Conservation (phyloP, 2,797 vertebrate genomes). For the Cossypha dichroa region DNA sequence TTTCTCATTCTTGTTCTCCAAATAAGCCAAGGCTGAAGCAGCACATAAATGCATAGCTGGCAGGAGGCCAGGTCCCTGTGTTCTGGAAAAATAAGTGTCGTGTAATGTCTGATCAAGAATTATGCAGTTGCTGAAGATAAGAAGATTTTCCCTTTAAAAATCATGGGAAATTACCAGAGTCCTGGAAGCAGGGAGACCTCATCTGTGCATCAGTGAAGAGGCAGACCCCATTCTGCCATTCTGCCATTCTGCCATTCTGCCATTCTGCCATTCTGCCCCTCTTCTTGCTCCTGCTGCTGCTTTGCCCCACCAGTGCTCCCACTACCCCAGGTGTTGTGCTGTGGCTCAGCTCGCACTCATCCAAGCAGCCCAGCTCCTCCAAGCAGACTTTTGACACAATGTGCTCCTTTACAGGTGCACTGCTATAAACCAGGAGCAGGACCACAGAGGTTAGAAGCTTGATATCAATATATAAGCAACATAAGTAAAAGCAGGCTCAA, state of each 20-base stretch:
- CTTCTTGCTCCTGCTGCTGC: not conserved
- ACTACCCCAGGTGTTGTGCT: fast-evolving
- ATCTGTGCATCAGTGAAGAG: not conserved
- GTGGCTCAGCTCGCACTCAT: not conserved
- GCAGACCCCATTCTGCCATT: not conserved
- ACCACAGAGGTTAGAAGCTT: not conserved
- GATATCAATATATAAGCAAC: not conserved
- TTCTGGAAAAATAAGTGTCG: slow-evolving; percentile 2
- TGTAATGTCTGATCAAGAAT: not conserved
- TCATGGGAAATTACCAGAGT: not conserved
- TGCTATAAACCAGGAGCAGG: not conserved
- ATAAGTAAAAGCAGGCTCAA: not conserved
- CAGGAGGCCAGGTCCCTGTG: not conserved
- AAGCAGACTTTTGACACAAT: not conserved
- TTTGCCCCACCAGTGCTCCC: not conserved
- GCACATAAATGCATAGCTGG: not conserved
- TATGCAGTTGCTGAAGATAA: not conserved
- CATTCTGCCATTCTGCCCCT: not conserved
- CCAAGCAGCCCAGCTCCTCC: fast-evolving
- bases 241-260: not conserved
- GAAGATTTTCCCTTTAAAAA: not conserved
- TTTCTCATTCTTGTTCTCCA: not conserved
- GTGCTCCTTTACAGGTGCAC: not conserved
- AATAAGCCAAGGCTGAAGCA: not conserved
- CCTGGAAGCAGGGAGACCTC: not conserved